phyloP scores from a whole-genome alignment of 1,140 invertebrate species.

The Wiebesia pumilae region DNA sequence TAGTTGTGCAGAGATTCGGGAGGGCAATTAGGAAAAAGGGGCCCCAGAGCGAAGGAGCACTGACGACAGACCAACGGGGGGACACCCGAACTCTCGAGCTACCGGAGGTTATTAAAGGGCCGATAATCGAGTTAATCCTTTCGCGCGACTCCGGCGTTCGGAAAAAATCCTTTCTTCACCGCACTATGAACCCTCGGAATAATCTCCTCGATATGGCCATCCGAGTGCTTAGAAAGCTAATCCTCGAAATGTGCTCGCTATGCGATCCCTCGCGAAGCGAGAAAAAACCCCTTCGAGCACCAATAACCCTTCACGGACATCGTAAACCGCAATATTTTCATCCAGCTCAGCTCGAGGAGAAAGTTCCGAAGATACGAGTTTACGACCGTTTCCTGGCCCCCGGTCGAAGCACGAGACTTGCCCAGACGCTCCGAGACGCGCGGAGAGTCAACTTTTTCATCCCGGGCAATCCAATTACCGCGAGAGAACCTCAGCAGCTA shows the following conservation, averaged over 20 bases:
- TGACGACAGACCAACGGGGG: background rate
- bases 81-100: background rate
- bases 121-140: constrained; percentile 54
- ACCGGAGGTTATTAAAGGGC: constrained; percentile 24
- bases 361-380: constrained; percentile 38
- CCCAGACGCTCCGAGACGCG: background rate
- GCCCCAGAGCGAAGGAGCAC: background rate
- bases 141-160: constrained; percentile 28
- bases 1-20: background rate
- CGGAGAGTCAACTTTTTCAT: constrained; percentile 47
- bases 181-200: background rate
- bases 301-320: constrained; percentile 48
- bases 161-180: constrained; percentile 50
- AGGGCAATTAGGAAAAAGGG: constrained; percentile 38
- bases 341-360: constrained; percentile 10
- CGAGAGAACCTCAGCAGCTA: background rate
- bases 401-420: background rate
- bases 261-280: background rate
- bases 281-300: constrained; percentile 13
- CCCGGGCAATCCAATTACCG: constrained; percentile 43
- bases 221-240: constrained; percentile 47
- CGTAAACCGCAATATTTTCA: constrained; percentile 37
- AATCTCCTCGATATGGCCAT: constrained; percentile 16
- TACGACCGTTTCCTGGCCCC: constrained; percentile 15
- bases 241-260: constrained; percentile 28